Evolutionary conservation across 2,888 invertebrate genomes (phyloP).

Genomic region (Abscondita cerata): DNA sequence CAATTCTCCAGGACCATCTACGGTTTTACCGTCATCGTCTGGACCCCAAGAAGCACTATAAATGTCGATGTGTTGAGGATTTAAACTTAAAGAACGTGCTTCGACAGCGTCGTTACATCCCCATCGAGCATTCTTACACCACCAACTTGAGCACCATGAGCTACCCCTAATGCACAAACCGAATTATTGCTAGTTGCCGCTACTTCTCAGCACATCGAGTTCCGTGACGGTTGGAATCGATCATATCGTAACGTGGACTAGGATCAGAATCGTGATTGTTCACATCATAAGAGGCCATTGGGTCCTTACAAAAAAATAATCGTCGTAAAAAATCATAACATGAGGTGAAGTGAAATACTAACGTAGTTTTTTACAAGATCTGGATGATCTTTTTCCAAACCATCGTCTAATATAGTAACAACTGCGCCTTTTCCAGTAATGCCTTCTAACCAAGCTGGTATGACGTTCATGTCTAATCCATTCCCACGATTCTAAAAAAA

Average conservation of each 20-base stretch:
- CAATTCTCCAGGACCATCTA: slow-evolving; percentile 95
- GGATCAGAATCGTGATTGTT: slow-evolving; percentile 96
- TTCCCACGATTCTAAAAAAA: slow-evolving; percentile 82
- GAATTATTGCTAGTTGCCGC: slow-evolving; percentile 97
- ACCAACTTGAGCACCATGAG: slow-evolving; percentile 88
- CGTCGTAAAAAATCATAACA: background rate
- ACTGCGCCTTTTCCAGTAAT: slow-evolving; percentile 94
- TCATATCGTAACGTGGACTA: slow-evolving; percentile 95
- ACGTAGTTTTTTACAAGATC: slow-evolving; percentile 93
- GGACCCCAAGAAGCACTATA: slow-evolving; percentile 99
- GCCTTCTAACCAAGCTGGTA: slow-evolving; percentile 93
- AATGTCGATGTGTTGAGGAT: slow-evolving; percentile 97
- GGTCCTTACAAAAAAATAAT: slow-evolving; percentile 71
- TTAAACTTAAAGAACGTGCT: slow-evolving; percentile 90
- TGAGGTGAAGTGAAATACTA: slow-evolving; percentile 61
- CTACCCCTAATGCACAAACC: slow-evolving; percentile 95
- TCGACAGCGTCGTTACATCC: slow-evolving; percentile 98
- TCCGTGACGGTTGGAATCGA: slow-evolving; percentile 94
- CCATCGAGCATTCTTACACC: slow-evolving; percentile 98
- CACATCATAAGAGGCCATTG: slow-evolving; percentile 95
- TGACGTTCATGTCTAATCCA: slow-evolving; percentile 95
- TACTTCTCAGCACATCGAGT: slow-evolving; percentile 96
- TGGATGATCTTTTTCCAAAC: slow-evolving; percentile 94
- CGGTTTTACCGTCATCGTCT: slow-evolving; percentile 97
- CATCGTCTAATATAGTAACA: slow-evolving; percentile 96